phyloP scores from a whole-genome alignment of 1,140 invertebrate genomes.

The Panonychus citri region DNA sequence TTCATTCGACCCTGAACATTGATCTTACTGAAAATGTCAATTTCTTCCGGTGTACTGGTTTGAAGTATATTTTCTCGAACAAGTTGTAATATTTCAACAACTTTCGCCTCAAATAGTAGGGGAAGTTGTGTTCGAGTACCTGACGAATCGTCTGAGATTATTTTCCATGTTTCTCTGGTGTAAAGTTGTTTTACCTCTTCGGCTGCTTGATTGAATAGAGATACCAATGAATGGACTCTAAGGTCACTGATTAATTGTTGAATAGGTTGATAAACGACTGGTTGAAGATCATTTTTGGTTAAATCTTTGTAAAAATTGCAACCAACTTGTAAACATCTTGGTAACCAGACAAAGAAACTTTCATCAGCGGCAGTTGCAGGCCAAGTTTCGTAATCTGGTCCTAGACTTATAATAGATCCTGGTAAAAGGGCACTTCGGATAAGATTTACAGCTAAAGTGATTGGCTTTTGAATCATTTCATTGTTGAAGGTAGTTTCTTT shows the following conservation, averaged over 20 bases:
- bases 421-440: constrained; percentile 39
- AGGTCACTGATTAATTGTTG: constrained; percentile 64
- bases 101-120: constrained; percentile 51
- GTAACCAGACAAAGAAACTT: constrained; percentile 38
- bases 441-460: constrained; percentile 38
- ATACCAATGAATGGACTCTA: constrained; percentile 56
- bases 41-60: constrained; percentile 13
- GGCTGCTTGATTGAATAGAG: constrained; percentile 55
- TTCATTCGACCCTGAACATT: constrained; percentile 23
- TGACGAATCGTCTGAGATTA: constrained; percentile 52
- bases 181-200: constrained; percentile 50
- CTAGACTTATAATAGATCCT: constrained; percentile 20
- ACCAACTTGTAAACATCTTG: constrained; percentile 48
- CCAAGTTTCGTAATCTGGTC: constrained; percentile 15
- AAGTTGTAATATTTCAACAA: constrained; percentile 56
- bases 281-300: constrained; percentile 39
- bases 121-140: constrained; percentile 63
- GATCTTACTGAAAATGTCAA: constrained; percentile 18
- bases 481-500: constrained; percentile 8
- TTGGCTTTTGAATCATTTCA: constrained; percentile 37
- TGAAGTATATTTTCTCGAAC: constrained; percentile 60
- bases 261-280: constrained; percentile 38
- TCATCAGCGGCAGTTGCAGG: constrained; percentile 13
- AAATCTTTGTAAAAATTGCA: constrained; percentile 22
- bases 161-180: constrained; percentile 61